phyloP scores from a whole-genome alignment of 2,888 invertebrate species.

The Drosophila melanosoma region DNA sequence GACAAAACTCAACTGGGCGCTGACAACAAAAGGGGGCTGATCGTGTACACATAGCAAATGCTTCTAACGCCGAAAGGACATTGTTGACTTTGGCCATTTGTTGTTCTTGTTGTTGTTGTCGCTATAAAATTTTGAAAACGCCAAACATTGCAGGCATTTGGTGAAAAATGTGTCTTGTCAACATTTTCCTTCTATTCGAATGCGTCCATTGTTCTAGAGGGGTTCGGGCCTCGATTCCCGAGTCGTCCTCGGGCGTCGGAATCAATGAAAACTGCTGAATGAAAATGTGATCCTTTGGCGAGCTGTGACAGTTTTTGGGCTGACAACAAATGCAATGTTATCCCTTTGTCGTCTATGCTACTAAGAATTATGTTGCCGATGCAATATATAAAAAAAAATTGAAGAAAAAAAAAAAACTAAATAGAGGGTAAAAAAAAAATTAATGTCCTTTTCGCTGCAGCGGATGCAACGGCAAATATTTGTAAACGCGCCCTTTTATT shows the following conservation, averaged over 20 bases:
- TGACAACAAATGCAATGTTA: constrained; percentile 79
- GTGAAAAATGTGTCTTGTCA: constrained; percentile 74
- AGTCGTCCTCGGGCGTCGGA: constrained; percentile 33
- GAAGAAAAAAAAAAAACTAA: constrained; percentile 26
- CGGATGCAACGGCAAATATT: constrained; percentile 77
- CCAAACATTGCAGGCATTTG: constrained; percentile 72
- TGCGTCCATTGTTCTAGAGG: constrained; percentile 64
- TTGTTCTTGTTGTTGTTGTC: constrained; percentile 38
- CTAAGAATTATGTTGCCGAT: constrained; percentile 75
- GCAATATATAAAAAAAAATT: constrained; percentile 18
- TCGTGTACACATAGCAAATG: constrained; percentile 68
- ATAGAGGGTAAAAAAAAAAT: constrained; percentile 34
- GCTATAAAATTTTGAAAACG: constrained; percentile 68
- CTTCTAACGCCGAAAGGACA: constrained; percentile 47
- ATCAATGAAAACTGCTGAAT: constrained; percentile 76
- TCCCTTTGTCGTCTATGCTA: constrained; percentile 78
- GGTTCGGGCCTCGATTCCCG: constrained; percentile 13
- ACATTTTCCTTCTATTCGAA: constrained; percentile 74
- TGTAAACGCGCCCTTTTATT: constrained; percentile 78
- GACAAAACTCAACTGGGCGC: constrained; percentile 59
- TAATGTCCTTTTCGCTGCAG: constrained; percentile 69
- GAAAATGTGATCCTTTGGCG: constrained; percentile 71
- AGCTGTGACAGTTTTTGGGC: constrained; percentile 78
- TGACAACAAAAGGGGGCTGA: constrained; percentile 80
- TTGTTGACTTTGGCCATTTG: constrained; percentile 52